Conservation (phyloP, 2,888 invertebrate genomes). For the Caenorhabditis sp. region DNA sequence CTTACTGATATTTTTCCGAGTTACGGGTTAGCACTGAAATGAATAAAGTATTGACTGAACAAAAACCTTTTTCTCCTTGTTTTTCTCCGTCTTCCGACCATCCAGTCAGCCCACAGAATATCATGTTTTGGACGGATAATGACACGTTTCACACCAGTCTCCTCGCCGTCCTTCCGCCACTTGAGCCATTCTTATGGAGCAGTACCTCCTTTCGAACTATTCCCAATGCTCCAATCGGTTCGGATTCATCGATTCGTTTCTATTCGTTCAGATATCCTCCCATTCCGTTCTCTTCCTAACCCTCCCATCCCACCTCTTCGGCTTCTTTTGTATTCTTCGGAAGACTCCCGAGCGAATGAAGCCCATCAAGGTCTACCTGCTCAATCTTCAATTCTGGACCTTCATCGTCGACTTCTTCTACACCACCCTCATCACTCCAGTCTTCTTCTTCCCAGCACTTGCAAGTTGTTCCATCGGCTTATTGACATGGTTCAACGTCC, state of each 20-base stretch:
- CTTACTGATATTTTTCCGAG: conserved; percentile 8
- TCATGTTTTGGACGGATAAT: background rate
- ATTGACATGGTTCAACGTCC: background rate
- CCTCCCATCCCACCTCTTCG: conserved; percentile 2
- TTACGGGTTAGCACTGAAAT: conserved; percentile 10
- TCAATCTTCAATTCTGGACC: conserved; percentile 32
- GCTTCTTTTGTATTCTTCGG: conserved; percentile 16
- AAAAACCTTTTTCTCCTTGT: too few species aligned
- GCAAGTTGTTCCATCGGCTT: conserved; percentile 18
- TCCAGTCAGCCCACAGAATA: background rate
- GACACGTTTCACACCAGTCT: background rate
- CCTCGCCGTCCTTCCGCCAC: background rate
- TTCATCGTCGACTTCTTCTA: conserved; percentile 17
- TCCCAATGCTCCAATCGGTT: background rate
- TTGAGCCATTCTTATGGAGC: background rate
- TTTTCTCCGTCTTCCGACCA: too few species aligned
- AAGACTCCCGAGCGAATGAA: conserved; percentile 8
- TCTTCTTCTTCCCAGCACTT: conserved; percentile 21
- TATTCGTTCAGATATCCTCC: conserved; percentile 18
- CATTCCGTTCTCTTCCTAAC: conserved; percentile 6
- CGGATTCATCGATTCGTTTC: conserved; percentile 19
- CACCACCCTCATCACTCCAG: conserved; percentile 18
- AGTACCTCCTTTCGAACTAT: background rate
- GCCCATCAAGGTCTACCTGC: conserved; percentile 1
- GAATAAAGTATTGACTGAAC: conserved; percentile 21